These are phyloP conservation scores for Athrips mouffetella DNA, from an alignment of 2,888 invertebrate species.

Conservation along the genomic window DNA sequence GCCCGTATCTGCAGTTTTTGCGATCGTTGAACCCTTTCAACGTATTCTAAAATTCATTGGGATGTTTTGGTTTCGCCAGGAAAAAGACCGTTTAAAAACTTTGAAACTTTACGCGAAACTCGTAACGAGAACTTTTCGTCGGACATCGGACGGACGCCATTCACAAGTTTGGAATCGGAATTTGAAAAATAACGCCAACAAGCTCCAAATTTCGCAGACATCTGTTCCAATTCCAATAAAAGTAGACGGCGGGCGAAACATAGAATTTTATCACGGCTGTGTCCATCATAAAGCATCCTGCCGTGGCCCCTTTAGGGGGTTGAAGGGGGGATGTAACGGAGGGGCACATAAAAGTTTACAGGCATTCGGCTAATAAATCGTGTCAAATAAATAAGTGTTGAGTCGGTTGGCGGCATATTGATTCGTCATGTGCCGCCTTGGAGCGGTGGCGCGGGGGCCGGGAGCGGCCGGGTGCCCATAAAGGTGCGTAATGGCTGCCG, in stretches of 20 bases:
- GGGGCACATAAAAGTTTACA: constrained; percentile 75
- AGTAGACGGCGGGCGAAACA: constrained; percentile 60
- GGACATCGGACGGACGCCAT: constrained; percentile 10
- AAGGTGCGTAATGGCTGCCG: constrained; percentile 87
- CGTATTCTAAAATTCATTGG: constrained; percentile 9
- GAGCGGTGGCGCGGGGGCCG: constrained; percentile 53
- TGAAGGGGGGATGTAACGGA: constrained; percentile 43
- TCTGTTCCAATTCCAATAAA: constrained; percentile 68
- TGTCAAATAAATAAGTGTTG: constrained; percentile 78
- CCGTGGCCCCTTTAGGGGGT: constrained; percentile 32
- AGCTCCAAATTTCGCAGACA: constrained; percentile 41
- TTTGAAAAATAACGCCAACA: constrained; percentile 15
- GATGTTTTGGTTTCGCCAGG: constrained; percentile 9
- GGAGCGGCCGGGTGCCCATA: constrained; percentile 77
- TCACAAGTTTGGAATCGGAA: constrained; percentile 7
- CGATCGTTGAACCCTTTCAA: constrained; percentile 7
- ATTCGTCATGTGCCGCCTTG: constrained; percentile 78
- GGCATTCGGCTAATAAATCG: constrained; percentile 78
- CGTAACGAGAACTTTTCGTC: constrained; percentile 7
- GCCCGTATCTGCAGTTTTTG: constrained; percentile 10
- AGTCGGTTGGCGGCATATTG: constrained; percentile 78
- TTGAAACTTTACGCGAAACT: constrained; percentile 4
- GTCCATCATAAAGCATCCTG: constrained; percentile 69
- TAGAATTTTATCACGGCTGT: constrained; percentile 69
- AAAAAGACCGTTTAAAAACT: constrained; percentile 10